Evolutionary conservation across 2,888 invertebrate genomes (phyloP), one percentile per base, ranked within the genome.

Genomic region (Cotesia congregata): DNA sequence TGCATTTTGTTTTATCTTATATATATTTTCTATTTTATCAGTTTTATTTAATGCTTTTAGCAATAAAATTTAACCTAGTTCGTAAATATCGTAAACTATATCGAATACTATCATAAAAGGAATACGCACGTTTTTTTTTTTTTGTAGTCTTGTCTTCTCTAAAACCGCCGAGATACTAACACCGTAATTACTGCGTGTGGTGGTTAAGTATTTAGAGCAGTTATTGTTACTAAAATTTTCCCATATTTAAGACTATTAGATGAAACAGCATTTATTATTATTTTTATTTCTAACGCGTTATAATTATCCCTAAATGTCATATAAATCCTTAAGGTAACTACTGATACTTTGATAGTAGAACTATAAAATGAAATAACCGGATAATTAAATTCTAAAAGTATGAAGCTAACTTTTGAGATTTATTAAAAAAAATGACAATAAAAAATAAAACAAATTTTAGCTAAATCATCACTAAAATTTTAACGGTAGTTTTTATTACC

Each of bases 401-500:
- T 50, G 12, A 50, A 50, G 12, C 12, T 50, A 50, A 50, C 12
- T 50, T 50, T 7, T 50, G 50, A 50, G 50, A 12, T 50, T 50
- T 9, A 12, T 50, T 50, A 50, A 17, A 6, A 39, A 39, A 41
- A 41, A 41, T 41, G 41, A 41, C 41, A 41, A 7, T 41, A 7
- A 41, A 50, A 50, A 6, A 50, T 9, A 50, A 50, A 50, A 50
- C 12, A 12, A 71, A 61, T 15, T 71, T 71, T n/a, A 39, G 61
- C 39, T 12, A 40, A 61, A 71, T 62, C 40, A 71, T 69, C n/a
- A 38, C 17, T n/a, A 2, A 38, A 82, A 79, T 86, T 84, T 86
- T 85, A 85, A 85, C 83, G 82, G 81, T 81, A 77, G 79, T 78
- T 77, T 79, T 81, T 80, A 80, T 74, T 82, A 82, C 84, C 82